A percentile compares a stretch with the other conserved stretches of the same genome.
Evolutionary conservation across 2,113 vertebrate genomes (phyloP).

Genomic region (Narcine bancroftii): DNA sequence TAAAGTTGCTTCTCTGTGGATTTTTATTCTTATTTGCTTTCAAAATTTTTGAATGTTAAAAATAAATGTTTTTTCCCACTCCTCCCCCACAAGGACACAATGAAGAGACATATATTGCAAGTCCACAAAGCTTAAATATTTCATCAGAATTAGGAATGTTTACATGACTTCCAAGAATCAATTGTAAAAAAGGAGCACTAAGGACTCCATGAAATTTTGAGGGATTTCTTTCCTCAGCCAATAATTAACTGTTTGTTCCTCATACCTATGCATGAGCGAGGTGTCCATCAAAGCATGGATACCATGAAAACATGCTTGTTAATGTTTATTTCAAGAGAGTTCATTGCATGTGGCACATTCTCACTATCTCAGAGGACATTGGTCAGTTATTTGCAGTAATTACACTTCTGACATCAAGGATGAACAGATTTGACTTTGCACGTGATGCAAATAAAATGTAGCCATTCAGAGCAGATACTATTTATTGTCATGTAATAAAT

Average conservation of each 20-base stretch:
- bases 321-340: too few species aligned
- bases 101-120: background rate
- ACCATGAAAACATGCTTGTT: too few species aligned
- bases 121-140: background rate
- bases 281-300: too few species aligned
- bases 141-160: background rate
- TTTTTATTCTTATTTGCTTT: background rate
- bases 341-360: background rate
- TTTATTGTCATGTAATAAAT: too few species aligned
- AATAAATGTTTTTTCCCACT: background rate
- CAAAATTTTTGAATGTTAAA: background rate
- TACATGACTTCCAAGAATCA: background rate
- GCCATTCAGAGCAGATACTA: too few species aligned
- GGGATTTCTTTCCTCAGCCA: background rate
- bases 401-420: background rate
- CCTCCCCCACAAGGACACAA: background rate
- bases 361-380: background rate
- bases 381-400: background rate
- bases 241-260: background rate
- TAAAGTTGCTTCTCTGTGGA: too few species aligned
- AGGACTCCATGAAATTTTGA: background rate
- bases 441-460: background rate
- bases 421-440: background rate
- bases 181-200: background rate
- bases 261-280: background rate